These are phyloP conservation scores for Bellardia pandia DNA, from an alignment of 2,888 invertebrate species.

Conservation along the genomic window DNA sequence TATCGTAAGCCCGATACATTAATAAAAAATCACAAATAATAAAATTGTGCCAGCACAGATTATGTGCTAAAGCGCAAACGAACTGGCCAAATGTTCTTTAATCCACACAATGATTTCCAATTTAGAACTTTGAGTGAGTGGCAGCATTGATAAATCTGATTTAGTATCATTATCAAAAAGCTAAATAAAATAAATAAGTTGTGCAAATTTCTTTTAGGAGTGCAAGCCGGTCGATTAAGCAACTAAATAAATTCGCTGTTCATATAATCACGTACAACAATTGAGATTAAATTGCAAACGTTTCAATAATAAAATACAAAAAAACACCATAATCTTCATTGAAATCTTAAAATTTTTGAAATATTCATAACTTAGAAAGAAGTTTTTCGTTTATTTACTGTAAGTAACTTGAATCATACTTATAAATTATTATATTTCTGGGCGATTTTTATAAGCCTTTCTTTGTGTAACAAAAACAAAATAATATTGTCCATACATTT, in stretches of 20 bases:
- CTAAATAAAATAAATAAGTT: constrained; percentile 3
- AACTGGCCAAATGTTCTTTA: constrained; percentile 1
- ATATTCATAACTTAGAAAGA: no score
- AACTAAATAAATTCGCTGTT: no score
- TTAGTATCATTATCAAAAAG: constrained; percentile 25
- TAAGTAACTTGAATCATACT: not conserved
- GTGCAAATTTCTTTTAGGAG: not conserved
- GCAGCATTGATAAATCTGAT: constrained; percentile 34
- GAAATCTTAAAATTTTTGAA: not conserved
- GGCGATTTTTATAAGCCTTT: no score
- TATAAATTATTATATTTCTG: no score
- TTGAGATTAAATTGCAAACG: constrained; percentile 2
- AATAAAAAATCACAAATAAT: constrained; percentile 12
- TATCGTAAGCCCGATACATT: not conserved
- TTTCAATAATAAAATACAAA: not conserved
- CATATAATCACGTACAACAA: not conserved
- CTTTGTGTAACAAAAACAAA: no score
- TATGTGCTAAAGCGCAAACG: not conserved
- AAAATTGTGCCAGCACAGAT: not conserved
- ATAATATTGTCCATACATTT: no score
- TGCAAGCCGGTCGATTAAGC: not conserved
- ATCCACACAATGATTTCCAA: constrained; percentile 9
- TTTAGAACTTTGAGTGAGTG: constrained; percentile 31
- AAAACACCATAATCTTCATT: not conserved
- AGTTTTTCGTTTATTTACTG: not conserved